A percentile compares a stretch with the other conserved stretches of the same genome.
Evolutionary conservation across 2,888 invertebrate genomes (phyloP).

Genomic region (Rhimphoctona megacephalus): DNA sequence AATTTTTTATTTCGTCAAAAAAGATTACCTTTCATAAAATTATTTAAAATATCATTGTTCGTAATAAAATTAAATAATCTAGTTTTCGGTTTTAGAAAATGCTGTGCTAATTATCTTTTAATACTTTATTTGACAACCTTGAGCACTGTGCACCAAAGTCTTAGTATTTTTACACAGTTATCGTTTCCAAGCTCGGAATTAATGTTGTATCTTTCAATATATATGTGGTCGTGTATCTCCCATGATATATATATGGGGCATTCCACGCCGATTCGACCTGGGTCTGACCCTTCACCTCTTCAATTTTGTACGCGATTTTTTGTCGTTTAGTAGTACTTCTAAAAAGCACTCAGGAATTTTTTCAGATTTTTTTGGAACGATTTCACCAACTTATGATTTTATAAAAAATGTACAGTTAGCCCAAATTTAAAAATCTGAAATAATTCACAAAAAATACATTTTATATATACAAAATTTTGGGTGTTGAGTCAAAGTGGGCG

Average conservation of each 20-base stretch:
- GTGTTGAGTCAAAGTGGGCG: too few species aligned
- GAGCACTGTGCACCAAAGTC: not conserved
- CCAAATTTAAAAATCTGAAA: too few species aligned
- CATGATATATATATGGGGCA: not conserved
- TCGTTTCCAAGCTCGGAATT: not conserved
- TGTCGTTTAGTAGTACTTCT: too few species aligned
- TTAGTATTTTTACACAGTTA: conserved; percentile 10
- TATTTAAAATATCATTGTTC: not conserved
- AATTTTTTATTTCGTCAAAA: not conserved
- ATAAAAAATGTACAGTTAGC: too few species aligned
- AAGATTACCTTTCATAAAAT: not conserved
- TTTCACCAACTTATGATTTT: too few species aligned
- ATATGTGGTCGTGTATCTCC: not conserved
- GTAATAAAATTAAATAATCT: not conserved
- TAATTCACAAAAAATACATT: too few species aligned
- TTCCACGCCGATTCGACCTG: too few species aligned
- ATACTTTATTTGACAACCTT: conserved; percentile 2
- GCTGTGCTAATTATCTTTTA: not conserved
- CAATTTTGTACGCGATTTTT: too few species aligned
- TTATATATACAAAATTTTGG: too few species aligned
- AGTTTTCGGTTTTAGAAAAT: not conserved
- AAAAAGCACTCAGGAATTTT: too few species aligned
- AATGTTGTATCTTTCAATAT: not conserved
- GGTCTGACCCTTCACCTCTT: too few species aligned
- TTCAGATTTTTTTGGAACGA: too few species aligned